These are phyloP conservation scores for Dreissena polymorpha DNA, from an alignment of 1,140 invertebrate species.

Conservation along the genomic window DNA sequence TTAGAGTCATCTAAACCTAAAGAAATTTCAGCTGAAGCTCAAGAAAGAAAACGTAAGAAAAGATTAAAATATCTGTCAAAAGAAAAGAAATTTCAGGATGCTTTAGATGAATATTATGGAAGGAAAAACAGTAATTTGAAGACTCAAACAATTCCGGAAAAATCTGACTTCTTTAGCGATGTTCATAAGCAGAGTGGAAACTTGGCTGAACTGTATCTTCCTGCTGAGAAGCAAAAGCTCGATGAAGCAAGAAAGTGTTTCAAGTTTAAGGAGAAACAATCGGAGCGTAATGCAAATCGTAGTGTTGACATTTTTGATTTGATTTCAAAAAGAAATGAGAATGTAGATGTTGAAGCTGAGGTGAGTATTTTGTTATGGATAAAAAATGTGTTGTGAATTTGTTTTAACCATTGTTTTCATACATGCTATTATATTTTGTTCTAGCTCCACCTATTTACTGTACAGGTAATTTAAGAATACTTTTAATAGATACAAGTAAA, in stretches of 20 bases:
- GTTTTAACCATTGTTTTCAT: too few species aligned
- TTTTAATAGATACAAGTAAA: too few species aligned
- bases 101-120: slow-evolving; percentile 34
- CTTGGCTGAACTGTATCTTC: not conserved
- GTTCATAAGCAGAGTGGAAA: not conserved
- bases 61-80: slow-evolving; percentile 11
- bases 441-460: too few species aligned
- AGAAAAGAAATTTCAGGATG: slow-evolving; percentile 17
- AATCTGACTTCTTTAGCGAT: not conserved
- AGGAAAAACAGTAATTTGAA: slow-evolving; percentile 16
- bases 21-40: not conserved
- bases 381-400: too few species aligned
- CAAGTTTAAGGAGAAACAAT: too few species aligned
- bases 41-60: not conserved
- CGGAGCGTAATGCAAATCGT: too few species aligned
- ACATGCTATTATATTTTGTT: too few species aligned
- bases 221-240: not conserved
- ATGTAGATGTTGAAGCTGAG: too few species aligned
- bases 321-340: too few species aligned
- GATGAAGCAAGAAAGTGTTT: not conserved
- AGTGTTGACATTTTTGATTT: too few species aligned
- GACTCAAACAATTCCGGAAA: slow-evolving; percentile 2
- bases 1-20: not conserved
- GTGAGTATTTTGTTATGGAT: too few species aligned
- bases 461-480: too few species aligned